Evolutionary conservation across 2,888 invertebrate genomes (phyloP), one percentile per base, ranked within the genome.

Genomic region (Megamerina dolium): DNA sequence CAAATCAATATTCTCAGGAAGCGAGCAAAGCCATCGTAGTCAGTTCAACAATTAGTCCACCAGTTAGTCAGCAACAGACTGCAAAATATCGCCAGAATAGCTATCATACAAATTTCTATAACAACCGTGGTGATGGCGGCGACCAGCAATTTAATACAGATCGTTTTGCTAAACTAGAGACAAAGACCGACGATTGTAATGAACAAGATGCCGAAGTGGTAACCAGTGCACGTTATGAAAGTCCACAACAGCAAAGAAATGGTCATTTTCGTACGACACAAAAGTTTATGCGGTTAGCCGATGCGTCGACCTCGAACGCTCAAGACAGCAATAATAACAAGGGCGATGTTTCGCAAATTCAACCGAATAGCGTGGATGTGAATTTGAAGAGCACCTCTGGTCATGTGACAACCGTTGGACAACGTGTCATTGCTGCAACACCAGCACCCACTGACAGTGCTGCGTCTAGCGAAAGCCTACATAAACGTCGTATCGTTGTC

Each of bases 401-500:
- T 1, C 57, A 62, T 33, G 46, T 58, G 30, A 35, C 30, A 41
- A 67, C 75, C 17, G 70, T 75, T 17, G 77, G 64, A 19, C 60
- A 75, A 33, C 74, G 77, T 36, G 77, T 80, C 6, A 67, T 78
- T 40, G 76, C 79, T 16, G 77, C 77, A 30, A 77, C 77, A 6
- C 74, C 77, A 10, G 74, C 78, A 5, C 75, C 78, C 16, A 71
- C 70, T 3, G 68, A 74, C 56, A 68, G 70, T 1, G 68, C 73
- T 17, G 71, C 77, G 37, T 66, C 74, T 34, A 75, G 75, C 37
- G 78, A 79, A 62, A 75, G 75, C 42, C 75, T 77, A 38, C 77
- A 78, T 50, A 79, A 78, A 26, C 72, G 79, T 26, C 74, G 79
- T 48, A 76, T 79, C 48, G 79, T 79, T n/a, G 75, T 80, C 31